Conservation (phyloP, 2,113 vertebrate genomes). For the Pollachius pollachius region DNA sequence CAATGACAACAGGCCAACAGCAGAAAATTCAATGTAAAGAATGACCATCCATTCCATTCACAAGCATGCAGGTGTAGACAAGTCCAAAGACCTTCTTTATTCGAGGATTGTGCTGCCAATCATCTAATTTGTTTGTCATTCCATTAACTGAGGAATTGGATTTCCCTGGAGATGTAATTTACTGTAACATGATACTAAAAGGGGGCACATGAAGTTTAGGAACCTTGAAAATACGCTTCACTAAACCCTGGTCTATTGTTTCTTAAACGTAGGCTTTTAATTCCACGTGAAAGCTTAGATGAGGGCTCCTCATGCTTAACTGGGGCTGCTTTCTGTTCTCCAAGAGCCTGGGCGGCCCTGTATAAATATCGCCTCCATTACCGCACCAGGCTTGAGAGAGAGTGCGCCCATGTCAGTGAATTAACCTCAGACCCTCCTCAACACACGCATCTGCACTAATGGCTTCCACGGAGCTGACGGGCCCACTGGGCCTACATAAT, state of each 20-base stretch:
- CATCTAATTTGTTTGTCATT: conserved; percentile 15
- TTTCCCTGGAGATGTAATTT: not conserved
- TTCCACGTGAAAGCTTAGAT: conserved; percentile 49
- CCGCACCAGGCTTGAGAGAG: conserved; percentile 24
- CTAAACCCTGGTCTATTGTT: conserved; percentile 44
- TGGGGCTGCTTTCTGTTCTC: conserved; percentile 17
- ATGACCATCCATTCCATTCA: not conserved
- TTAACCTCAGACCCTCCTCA: conserved; percentile 18
- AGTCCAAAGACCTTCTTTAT: not conserved
- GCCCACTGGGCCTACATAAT: conserved; percentile 23
- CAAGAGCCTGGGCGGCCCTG: not conserved
- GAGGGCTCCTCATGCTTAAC: conserved; percentile 36
- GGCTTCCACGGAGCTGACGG: conserved; percentile 30
- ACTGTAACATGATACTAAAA: conserved; percentile 41
- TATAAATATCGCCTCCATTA: conserved; percentile 34
- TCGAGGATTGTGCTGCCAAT: not conserved
- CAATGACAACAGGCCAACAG: not conserved
- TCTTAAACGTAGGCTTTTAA: conserved; percentile 33
- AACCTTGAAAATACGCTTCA: conserved; percentile 41
- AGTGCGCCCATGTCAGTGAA: not conserved
- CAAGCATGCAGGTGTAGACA: not conserved
- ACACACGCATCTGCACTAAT: conserved; percentile 38
- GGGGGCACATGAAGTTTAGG: conserved; percentile 38
- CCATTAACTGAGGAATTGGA: conserved; percentile 16
- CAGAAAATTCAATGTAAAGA: not conserved